phyloP scores from a whole-genome alignment of 1,140 invertebrate species.

The Probaryconus sp. region DNA sequence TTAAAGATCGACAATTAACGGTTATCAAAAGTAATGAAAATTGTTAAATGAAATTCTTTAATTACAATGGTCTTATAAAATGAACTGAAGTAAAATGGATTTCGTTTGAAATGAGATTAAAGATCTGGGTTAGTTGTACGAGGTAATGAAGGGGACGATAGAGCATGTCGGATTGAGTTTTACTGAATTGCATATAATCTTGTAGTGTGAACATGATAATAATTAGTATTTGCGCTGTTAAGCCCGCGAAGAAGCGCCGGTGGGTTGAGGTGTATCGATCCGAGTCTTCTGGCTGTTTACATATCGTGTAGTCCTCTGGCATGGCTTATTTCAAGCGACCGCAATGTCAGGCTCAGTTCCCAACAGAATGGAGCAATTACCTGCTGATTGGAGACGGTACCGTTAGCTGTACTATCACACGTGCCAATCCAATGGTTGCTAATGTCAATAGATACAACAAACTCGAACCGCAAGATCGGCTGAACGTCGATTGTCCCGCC shows the following conservation, averaged over 20 bases:
- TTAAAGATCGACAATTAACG: no score
- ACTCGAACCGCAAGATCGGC: constrained; percentile 60
- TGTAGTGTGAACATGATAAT: constrained; percentile 49
- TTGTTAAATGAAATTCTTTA: no score
- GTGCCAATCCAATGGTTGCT: constrained; percentile 70
- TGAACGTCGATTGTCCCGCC: constrained; percentile 57
- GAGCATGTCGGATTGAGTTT: constrained; percentile 34
- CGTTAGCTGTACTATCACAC: constrained; percentile 73
- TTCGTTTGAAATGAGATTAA: not conserved
- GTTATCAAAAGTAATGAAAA: no score
- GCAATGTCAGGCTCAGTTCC: constrained; percentile 60
- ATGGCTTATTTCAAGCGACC: constrained; percentile 55
- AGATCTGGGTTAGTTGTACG: constrained; percentile 1
- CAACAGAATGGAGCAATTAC: constrained; percentile 66
- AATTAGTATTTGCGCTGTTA: constrained; percentile 49
- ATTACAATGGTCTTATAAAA: no score
- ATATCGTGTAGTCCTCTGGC: constrained; percentile 48
- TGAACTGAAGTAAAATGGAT: no score
- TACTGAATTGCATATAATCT: constrained; percentile 56
- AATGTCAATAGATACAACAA: constrained; percentile 66
- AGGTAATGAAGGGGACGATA: constrained; percentile 24
- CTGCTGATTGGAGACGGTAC: constrained; percentile 69
- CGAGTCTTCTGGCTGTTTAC: constrained; percentile 52
- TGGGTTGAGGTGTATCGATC: constrained; percentile 51
- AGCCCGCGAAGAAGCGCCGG: constrained; percentile 42